These are phyloP conservation scores for Falcunculus frontatus DNA, from an alignment of 2,113 vertebrate species.

Conservation along the genomic window DNA sequence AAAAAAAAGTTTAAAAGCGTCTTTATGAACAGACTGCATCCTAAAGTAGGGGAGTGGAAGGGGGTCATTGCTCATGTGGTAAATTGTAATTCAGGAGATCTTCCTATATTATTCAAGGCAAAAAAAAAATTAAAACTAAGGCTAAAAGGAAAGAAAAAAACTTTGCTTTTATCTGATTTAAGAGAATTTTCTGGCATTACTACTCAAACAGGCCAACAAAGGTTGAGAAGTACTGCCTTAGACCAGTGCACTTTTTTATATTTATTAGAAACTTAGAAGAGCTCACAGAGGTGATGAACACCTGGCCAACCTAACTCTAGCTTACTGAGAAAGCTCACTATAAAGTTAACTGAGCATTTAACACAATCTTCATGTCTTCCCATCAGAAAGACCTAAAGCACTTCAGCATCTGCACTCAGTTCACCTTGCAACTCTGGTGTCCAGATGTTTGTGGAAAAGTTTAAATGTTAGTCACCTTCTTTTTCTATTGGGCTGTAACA, in stretches of 20 bases:
- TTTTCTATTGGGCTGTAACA: neutral
- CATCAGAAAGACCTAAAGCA: neutral
- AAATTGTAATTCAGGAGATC: neutral
- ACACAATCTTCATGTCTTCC: neutral
- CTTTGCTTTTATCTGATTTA: neutral
- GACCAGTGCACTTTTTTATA: neutral
- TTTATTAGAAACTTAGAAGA: neutral
- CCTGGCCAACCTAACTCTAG: neutral
- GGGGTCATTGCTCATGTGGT: neutral
- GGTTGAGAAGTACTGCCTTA: neutral
- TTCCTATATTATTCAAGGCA: neutral
- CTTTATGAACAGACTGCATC: neutral
- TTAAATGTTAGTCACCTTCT: neutral
- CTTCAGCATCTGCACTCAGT: neutral
- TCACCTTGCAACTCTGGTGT: neutral
- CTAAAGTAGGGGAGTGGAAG: neutral
- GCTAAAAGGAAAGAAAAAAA: neutral
- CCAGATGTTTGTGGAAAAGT: neutral
- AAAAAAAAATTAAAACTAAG: neutral
- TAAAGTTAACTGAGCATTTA: neutral
- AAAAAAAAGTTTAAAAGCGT: neutral
- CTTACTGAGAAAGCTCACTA: neutral
- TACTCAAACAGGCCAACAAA: neutral
- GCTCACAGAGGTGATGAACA: neutral
- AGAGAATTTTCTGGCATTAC: neutral